These are phyloP conservation scores for Percina caprodes DNA, from an alignment of 2,113 vertebrate species.

Conservation along the genomic window DNA sequence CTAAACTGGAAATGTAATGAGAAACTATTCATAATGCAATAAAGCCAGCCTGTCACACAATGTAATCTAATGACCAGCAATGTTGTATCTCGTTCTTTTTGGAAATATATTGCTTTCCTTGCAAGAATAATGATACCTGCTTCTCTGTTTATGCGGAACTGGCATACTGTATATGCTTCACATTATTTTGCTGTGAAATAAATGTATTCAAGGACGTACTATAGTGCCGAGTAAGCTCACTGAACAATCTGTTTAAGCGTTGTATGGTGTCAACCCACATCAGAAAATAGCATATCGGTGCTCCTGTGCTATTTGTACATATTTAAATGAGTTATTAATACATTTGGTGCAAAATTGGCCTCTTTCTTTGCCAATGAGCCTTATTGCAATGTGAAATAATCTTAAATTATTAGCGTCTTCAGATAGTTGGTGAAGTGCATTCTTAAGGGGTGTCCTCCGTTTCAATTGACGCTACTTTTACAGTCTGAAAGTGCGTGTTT, in stretches of 20 bases:
- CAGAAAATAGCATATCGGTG: not conserved
- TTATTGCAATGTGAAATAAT: too few species aligned
- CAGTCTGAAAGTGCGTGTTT: too few species aligned
- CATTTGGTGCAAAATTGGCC: too few species aligned
- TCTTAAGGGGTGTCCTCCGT: too few species aligned
- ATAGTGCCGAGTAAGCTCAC: conserved; percentile 1
- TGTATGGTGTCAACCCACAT: conserved; percentile 7
- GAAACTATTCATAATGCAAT: conserved; percentile 68
- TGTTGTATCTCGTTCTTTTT: conserved; percentile 35
- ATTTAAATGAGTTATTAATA: not conserved
- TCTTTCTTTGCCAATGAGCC: too few species aligned
- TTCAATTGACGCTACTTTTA: too few species aligned
- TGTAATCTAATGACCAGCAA: conserved; percentile 55
- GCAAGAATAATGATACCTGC: conserved; percentile 55
- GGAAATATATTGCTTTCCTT: conserved; percentile 41
- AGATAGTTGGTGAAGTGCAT: too few species aligned
- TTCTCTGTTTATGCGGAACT: conserved; percentile 36
- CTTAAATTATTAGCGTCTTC: too few species aligned
- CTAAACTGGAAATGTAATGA: conserved; percentile 66
- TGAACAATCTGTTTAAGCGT: conserved; percentile 11
- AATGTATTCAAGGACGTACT: conserved; percentile 42
- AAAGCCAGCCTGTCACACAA: conserved; percentile 38
- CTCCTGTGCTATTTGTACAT: not conserved
- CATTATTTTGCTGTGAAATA: conserved; percentile 16
- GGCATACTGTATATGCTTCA: conserved; percentile 24